Percentiles rank a stretch among this genome's conserved stretches.
These are phyloP conservation scores for Amblyjoppa fuscipennis DNA, from an alignment of 2,888 invertebrate genomes.

Conservation along the genomic window DNA sequence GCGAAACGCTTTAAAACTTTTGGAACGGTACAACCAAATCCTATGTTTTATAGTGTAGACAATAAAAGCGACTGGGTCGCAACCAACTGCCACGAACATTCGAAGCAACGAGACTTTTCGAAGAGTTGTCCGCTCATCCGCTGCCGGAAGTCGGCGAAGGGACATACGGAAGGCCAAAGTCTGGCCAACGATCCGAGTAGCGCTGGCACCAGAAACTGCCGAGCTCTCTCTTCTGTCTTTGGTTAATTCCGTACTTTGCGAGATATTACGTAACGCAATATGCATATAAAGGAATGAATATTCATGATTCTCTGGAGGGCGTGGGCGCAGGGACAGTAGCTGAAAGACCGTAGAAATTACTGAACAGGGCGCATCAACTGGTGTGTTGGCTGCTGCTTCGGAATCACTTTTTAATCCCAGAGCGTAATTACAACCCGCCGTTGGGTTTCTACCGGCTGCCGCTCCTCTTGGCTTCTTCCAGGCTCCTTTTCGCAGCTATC, in stretches of 20 bases:
- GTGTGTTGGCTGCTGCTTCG: conserved; percentile 25
- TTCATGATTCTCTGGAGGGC: conserved; percentile 48
- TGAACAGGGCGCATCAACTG: conserved; percentile 42
- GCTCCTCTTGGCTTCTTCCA: background rate
- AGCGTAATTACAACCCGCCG: conserved; percentile 46
- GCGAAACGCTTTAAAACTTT: conserved; percentile 44
- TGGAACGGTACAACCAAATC: conserved; percentile 22
- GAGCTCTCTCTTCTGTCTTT: conserved; percentile 20
- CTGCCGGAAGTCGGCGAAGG: background rate
- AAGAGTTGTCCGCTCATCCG: conserved; percentile 31
- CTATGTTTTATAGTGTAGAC: conserved; percentile 4
- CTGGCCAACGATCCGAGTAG: background rate
- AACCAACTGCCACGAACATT: background rate
- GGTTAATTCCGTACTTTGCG: conserved; percentile 53
- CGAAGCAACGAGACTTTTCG: conserved; percentile 28
- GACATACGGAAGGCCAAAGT: background rate
- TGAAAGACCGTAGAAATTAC: conserved; percentile 47
- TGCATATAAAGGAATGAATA: conserved; percentile 63
- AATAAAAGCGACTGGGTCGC: background rate
- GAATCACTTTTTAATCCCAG: conserved; percentile 61
- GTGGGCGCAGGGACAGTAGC: conserved; percentile 7
- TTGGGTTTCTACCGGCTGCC: conserved; percentile 8
- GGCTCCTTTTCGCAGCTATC: conserved; percentile 2
- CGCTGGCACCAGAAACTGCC: conserved; percentile 16
- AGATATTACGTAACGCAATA: conserved; percentile 57